Conservation (phyloP, 1,140 invertebrate genomes). For the Rhizoglyphus robini region DNA sequence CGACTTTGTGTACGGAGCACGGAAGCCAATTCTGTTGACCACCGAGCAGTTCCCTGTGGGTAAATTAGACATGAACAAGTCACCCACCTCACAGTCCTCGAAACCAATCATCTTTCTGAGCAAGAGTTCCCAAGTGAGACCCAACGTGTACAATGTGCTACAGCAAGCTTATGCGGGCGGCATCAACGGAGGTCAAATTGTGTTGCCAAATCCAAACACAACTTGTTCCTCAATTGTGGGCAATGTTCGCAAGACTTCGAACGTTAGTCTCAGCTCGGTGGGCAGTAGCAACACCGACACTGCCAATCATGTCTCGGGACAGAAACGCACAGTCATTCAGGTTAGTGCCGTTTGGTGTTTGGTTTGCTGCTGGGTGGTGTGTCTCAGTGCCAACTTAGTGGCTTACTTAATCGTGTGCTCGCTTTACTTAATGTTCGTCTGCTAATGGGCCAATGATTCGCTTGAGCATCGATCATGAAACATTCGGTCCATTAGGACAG, state of each 20-base stretch:
- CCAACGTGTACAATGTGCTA: background rate
- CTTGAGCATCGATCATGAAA: too few relatives aligned
- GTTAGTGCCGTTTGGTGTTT: background rate
- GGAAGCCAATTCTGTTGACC: slow-evolving; percentile 7
- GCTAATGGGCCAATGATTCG: too few relatives aligned
- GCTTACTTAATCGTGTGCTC: too few relatives aligned
- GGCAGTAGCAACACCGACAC: background rate
- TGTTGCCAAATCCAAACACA: background rate
- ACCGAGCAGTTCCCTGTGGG: background rate
- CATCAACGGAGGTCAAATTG: background rate
- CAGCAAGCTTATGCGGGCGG: background rate
- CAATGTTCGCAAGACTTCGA: background rate
- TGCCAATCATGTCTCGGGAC: background rate
- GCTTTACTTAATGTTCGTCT: too few relatives aligned
- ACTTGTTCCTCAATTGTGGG: background rate
- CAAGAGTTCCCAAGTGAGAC: background rate
- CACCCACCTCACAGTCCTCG: background rate
- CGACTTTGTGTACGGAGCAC: background rate
- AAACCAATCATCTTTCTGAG: slow-evolving; percentile 13
- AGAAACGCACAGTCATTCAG: slow-evolving; percentile 6
- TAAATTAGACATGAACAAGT: background rate
- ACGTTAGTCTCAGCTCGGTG: background rate
- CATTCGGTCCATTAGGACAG: background rate
- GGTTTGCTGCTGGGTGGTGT: too few relatives aligned
- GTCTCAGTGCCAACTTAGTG: too few relatives aligned